These are phyloP conservation scores for Drosophila burlai DNA, from an alignment of 1,140 invertebrate genomes.

Conservation along the genomic window DNA sequence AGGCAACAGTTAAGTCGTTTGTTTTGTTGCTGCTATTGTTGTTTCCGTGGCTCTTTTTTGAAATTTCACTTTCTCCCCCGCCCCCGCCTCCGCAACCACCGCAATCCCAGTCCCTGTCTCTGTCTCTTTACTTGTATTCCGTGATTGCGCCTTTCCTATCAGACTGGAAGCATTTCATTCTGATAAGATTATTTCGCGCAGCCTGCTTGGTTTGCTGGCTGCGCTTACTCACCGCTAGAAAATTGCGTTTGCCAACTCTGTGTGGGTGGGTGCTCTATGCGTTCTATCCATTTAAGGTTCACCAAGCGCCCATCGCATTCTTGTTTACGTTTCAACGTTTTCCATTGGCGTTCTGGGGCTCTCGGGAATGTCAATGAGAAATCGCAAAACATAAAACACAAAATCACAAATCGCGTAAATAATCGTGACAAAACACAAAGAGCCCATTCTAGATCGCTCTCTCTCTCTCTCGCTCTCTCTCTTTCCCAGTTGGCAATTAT, in stretches of 20 bases:
- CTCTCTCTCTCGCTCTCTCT: slow-evolving; percentile 2
- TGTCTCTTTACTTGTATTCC: not conserved
- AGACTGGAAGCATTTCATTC: slow-evolving; percentile 7
- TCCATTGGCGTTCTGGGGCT: slow-evolving; percentile 47
- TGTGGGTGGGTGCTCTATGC: not conserved
- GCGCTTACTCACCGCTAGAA: slow-evolving; percentile 36
- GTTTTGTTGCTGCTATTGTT: slow-evolving; percentile 49
- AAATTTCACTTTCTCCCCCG: slow-evolving; percentile 70
- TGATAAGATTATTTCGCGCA: slow-evolving; percentile 41
- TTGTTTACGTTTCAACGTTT: slow-evolving; percentile 40
- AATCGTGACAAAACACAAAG: slow-evolving; percentile 67
- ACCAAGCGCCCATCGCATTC: slow-evolving; percentile 40
- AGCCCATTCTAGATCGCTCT: slow-evolving; percentile 1
- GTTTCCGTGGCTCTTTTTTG: slow-evolving; percentile 38
- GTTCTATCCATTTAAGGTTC: slow-evolving; percentile 21
- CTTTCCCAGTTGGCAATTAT: slow-evolving; percentile 37
- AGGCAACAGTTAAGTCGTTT: slow-evolving; percentile 40
- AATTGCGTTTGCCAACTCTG: slow-evolving; percentile 12
- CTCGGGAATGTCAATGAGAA: slow-evolving; percentile 63
- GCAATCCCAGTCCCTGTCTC: not conserved
- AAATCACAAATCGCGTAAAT: slow-evolving; percentile 7
- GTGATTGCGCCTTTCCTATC: slow-evolving; percentile 27
- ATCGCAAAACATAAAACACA: slow-evolving; percentile 30
- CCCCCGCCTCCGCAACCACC: slow-evolving; percentile 8
- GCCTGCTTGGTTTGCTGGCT: not conserved